Conservation (phyloP, 2,113 vertebrate species). For the Sclerurus mexicanus region DNA sequence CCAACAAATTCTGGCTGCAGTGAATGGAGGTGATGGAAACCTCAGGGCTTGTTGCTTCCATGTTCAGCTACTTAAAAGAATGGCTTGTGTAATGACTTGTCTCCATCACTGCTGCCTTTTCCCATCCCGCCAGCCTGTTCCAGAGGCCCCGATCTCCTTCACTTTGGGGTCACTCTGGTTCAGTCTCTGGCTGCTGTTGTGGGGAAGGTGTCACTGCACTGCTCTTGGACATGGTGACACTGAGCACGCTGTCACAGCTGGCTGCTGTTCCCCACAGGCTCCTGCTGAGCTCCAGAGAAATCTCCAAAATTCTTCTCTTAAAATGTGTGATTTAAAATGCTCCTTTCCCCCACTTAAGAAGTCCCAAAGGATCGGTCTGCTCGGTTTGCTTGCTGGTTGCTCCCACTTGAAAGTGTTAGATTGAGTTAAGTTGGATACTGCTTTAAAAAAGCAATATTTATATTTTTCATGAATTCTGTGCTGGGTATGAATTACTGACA, state of each 20-base stretch:
- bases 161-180: not conserved
- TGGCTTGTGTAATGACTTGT: accelerated
- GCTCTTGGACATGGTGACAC: not conserved
- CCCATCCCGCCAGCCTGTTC: not conserved
- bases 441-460: not conserved
- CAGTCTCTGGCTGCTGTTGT: not conserved
- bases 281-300: not conserved
- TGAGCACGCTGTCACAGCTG: accelerated
- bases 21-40: not conserved
- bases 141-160: accelerated
- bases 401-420: not conserved
- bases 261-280: not conserved
- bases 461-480: not conserved
- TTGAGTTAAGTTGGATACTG: not conserved
- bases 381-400: not conserved
- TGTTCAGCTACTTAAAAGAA: not conserved
- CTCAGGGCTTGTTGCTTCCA: not conserved
- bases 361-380: not conserved
- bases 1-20: not conserved
- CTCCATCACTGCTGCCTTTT: not conserved
- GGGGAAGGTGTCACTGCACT: not conserved
- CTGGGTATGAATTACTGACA: constrained; percentile 11
- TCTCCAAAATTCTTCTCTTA: not conserved
- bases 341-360: not conserved
- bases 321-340: not conserved